Evolutionary conservation across 2,888 invertebrate species (phyloP), one percentile per base, ranked within the genome.

Genomic region (Drosophila acutilabella): DNA sequence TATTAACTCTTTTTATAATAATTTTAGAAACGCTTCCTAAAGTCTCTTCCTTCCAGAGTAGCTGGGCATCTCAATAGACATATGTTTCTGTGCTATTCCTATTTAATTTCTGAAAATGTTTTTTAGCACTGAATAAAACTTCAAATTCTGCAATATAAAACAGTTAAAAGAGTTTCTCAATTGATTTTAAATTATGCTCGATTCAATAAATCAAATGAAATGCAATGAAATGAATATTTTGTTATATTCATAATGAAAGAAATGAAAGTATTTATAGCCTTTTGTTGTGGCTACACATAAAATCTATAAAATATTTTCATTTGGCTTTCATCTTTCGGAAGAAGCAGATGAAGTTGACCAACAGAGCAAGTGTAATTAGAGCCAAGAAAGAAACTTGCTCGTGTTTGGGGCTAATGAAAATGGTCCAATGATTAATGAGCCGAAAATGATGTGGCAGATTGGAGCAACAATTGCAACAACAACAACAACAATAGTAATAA

Each of bases 361-460:
- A 48, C 16, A 18, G 6, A 26, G 30, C n/a, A 50, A 18, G 41
- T n/a, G 69, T 73, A 78, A 78, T 71, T 62, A 69, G 57, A 71
- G 59, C 18, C 52, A 18, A 47, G 52, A 54, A 33, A 36, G 13
- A 30, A 72, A 56, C 23, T 78, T 59, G 66, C 52, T 0, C 44
- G 36, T 41, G 69, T 30, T 30, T 2, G 8, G 30, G 30, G 65
- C 71, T 79, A 88, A 83, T 82, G 86, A 80, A 83, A 88, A 78
- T 81, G 73, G 51, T 62, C 56, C 57, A 66, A 58, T 88, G 86
- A 83, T 83, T 83, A 83, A 83, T 83, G 88, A 80, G 86, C 64
- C 86, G 88, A 83, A 83, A 88, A 88, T 83, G 82, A 88, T 83
- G 85, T 78, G 88, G 83, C 85, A 83, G 54, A 83, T 85, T 82